A percentile compares a stretch with the other conserved stretches of the same genome.
Evolutionary conservation across 2,113 vertebrate genomes (phyloP).

Genomic region (Tiliqua scincoides): DNA sequence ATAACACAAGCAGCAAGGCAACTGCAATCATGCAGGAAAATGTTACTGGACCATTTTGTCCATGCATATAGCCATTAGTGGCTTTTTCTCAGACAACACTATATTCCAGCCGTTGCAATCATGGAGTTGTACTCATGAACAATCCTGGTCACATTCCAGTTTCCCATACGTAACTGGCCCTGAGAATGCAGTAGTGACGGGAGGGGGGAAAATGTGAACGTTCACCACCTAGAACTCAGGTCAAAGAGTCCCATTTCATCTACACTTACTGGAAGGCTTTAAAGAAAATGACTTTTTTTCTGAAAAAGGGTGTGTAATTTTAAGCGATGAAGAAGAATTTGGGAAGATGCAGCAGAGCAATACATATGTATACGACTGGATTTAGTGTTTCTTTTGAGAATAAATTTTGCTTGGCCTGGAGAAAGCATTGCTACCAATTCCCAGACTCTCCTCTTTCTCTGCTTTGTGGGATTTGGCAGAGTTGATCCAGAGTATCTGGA

Average conservation of each 20-base stretch:
- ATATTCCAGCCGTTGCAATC: neutral
- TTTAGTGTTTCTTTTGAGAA: neutral
- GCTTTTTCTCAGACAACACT: neutral
- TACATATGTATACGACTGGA: fast-evolving
- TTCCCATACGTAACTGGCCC: neutral
- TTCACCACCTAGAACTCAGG: neutral
- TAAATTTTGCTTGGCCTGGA: neutral
- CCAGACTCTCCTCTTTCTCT: neutral
- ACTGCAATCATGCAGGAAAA: neutral
- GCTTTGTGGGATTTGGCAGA: neutral
- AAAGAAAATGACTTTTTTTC: neutral
- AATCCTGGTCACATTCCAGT: neutral
- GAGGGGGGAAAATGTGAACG: neutral
- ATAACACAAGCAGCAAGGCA: neutral
- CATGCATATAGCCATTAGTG: neutral
- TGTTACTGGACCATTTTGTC: neutral
- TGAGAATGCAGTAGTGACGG: neutral
- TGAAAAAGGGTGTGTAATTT: neutral
- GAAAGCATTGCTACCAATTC: neutral
- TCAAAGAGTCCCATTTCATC: neutral
- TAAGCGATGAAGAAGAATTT: neutral
- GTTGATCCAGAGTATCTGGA: neutral
- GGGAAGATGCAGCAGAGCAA: neutral
- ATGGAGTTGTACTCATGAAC: neutral
- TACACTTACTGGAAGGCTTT: neutral